Base-by-base conservation (phyloP, 92 coral and sea anemone species). In the Montipora capitata region DNA sequence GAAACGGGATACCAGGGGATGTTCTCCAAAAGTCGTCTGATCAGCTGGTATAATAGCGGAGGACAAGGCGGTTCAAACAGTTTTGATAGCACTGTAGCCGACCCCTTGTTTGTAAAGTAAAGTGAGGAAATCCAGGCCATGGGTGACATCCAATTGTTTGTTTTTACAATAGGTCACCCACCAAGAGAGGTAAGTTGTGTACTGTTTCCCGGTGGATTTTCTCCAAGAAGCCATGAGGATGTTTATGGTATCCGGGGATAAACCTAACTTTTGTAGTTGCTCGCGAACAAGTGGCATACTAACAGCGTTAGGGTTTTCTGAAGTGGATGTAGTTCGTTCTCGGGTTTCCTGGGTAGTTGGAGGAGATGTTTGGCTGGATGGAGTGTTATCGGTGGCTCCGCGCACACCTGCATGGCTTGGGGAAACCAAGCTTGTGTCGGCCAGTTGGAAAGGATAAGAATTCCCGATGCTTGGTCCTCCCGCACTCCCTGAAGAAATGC, bases 171-270 rank as follows among this genome's bases (percentile, higher is more conserved):
- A 68, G 2, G 38, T 69, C 16, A 69, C 51, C 78, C 86, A 81
- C 71, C 45, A 52, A 41, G 41, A 18, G 38, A 72, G 70, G 72
- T 83, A 71, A 35, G 76, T 56, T 69, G 51, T 45, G 79, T 72
- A 72, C 66, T 83, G 88, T 38, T 83, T 83, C 27, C 56, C 52
- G 39, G 79, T 83, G 40, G 52, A 61, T 57, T 83, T 61, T 51
- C 88, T 18, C 87, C 68, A 82, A 40, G 77, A 82, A 39, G 87
- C 87, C 78, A 82, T 68, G 76, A 82, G 61, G 49, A 82, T 68
- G 16, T 69, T 44, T 40, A 82, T 69, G 48, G 87, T 52, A 43
- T 69, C 68, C 45, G 20, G 44, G 35, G 52, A 45, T 45, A 65
- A 81, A 51, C 44, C 66, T 69, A 48, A 45, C 42, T 40, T 61